phyloP scores from a whole-genome alignment of 2,888 invertebrate species.

The Sarcophaga caerulescens region DNA sequence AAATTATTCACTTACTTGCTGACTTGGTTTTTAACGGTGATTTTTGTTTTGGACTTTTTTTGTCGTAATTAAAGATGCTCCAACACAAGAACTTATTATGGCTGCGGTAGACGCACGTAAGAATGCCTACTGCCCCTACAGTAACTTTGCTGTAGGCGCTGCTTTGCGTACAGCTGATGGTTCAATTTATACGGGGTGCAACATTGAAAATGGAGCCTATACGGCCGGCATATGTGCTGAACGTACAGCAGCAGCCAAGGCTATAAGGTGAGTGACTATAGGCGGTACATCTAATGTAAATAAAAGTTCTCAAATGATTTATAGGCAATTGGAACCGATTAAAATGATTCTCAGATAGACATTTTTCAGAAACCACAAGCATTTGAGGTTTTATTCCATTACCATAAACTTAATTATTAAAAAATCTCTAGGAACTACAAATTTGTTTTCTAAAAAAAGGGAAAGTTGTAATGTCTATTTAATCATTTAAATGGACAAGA shows the following conservation, averaged over 20 bases:
- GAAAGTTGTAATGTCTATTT: too few species aligned
- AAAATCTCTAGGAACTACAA: too few species aligned
- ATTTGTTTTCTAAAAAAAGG: too few species aligned
- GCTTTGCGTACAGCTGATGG: constrained; percentile 89
- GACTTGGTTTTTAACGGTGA: neutral
- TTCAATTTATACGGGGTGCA: constrained; percentile 88
- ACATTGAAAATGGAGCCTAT: constrained; percentile 93
- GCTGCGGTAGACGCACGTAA: constrained; percentile 85
- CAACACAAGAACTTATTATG: constrained; percentile 84
- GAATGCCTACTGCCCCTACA: constrained; percentile 91
- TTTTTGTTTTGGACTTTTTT: neutral
- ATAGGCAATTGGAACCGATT: too few species aligned
- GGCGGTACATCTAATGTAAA: too few species aligned
- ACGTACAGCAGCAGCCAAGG: constrained; percentile 90
- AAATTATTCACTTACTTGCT: neutral
- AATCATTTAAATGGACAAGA: too few species aligned
- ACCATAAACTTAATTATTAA: too few species aligned
- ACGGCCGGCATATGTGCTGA: constrained; percentile 94
- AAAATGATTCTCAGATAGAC: too few species aligned
- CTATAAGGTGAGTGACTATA: constrained; percentile 77
- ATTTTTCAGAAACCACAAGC: too few species aligned
- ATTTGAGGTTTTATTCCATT: too few species aligned
- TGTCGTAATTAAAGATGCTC: constrained; percentile 82
- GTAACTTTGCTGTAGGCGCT: constrained; percentile 94
- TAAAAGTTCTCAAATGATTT: too few species aligned